Evolutionary conservation across 1,140 invertebrate species (phyloP).

Genomic region (Drosophila bocqueti): DNA sequence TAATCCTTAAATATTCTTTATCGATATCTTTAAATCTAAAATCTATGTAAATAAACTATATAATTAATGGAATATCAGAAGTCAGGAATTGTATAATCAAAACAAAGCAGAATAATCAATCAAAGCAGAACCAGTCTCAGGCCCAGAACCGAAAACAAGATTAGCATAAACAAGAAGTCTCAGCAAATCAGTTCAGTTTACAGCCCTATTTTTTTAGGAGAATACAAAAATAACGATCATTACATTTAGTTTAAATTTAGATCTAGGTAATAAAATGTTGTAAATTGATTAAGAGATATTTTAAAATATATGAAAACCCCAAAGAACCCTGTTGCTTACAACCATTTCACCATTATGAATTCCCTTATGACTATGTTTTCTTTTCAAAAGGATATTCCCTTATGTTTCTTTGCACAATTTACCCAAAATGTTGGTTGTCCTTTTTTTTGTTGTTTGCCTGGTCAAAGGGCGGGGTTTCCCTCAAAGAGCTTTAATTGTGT

Average conservation of each 20-base stretch:
- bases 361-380: conserved; percentile 3
- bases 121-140: conserved; percentile 24
- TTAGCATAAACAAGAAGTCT: conserved; percentile 6
- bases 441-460: conserved; percentile 19
- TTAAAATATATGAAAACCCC: not conserved
- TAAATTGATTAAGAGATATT: not conserved
- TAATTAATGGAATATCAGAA: conserved; percentile 8
- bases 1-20: not conserved
- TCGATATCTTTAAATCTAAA: not conserved
- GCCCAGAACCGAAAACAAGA: conserved; percentile 12
- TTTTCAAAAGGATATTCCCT: conserved; percentile 1
- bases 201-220: not conserved
- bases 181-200: not conserved
- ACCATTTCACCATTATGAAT: conserved; percentile 1
- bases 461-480: conserved; percentile 47
- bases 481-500: conserved; percentile 56
- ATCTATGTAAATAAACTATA: not conserved
- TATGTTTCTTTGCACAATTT: conserved; percentile 14
- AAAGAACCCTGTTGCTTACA: not conserved
- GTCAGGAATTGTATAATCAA: conserved; percentile 14
- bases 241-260: not conserved
- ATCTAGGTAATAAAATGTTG: not conserved
- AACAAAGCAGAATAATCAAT: conserved; percentile 36
- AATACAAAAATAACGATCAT: not conserved
- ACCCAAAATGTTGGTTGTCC: conserved; percentile 39